Base-by-base conservation (phyloP, 2,113 vertebrate species). In the Podarcis raffonei region DNA sequence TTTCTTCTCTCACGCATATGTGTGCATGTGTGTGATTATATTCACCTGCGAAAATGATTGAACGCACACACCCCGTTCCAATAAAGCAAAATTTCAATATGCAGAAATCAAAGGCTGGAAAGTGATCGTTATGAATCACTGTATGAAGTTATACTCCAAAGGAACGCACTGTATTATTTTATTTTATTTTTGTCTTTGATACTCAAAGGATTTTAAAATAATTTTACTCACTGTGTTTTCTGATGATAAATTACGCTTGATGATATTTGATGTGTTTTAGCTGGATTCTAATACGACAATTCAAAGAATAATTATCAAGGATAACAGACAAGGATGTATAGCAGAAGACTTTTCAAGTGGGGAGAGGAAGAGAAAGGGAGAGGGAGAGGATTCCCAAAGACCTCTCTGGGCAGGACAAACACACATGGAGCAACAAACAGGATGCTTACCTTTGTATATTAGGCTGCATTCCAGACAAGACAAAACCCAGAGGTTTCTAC, bases 241-340 rank as follows among this genome's bases (percentile, higher is more conserved):
- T 94, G 92, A 94, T 95, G 95, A 95, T 96, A 96, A 96, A 93
- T 90, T 91, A 90, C 93, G 84, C 84, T 91, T 94, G 94, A 95
- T 95, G 68, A 4, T 74, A 92, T 92, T 94, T 96, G 86, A 94
- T 95, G 91, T 88, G 69, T 88, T 92, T 89, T 92, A 93, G 92
- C 81, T 92, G 66, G 88, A 89, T 84, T 89, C 48, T 90, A 94
- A 93, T n/a, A 25, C 83, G 94, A 78, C 6, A 79, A 90, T 87
- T 92, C 42, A 93, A 90, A 78, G 59, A 81, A 78, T 78, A 68
- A 92, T 95, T 95, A 92, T 93, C 94, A 91, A 93, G 71, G 83
- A 90, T 90, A 95, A 93, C 75, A 90, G 91, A 95, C 39, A 65
- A 88, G 87, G 92, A 89, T 68, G 92, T 0, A 62, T 62, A 86